Percentiles rank a stretch among this genome's conserved stretches.
These are phyloP conservation scores for Etia nguti DNA, from an alignment of 2,113 vertebrate species.

Conservation along the genomic window DNA sequence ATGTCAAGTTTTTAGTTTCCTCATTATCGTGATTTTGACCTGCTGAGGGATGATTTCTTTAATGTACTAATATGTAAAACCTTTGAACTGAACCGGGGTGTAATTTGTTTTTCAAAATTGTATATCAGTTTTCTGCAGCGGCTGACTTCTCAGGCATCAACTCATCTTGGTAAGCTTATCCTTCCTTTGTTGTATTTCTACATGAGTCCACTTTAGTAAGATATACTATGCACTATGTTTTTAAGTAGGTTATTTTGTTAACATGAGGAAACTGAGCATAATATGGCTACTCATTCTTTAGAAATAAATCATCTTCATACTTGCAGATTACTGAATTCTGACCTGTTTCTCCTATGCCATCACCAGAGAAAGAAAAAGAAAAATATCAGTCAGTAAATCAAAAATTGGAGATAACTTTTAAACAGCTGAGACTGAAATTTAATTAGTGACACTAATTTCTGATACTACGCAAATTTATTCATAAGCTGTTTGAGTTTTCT, in stretches of 20 bases:
- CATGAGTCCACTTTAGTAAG: not conserved
- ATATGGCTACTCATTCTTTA: not conserved
- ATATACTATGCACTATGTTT: not conserved
- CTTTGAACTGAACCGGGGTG: not conserved
- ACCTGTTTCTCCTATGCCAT: not conserved
- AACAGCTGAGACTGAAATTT: not conserved
- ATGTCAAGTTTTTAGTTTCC: not conserved
- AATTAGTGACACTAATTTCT: not conserved
- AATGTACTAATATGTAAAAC: not conserved
- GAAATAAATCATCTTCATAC: not conserved
- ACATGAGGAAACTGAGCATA: not conserved
- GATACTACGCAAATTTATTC: not conserved
- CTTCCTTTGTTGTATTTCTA: not conserved
- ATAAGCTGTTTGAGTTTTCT: not conserved
- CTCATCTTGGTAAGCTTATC: not conserved
- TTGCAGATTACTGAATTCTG: not conserved
- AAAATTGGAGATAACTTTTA: not conserved
- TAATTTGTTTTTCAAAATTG: not conserved
- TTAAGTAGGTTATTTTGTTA: not conserved
- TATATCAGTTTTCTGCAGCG: not conserved
- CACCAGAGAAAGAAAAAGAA: not conserved
- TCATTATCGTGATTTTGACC: not conserved
- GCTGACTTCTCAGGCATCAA: not conserved
- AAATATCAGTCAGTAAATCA: not conserved
- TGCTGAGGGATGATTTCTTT: not conserved